These are phyloP conservation scores for Myotis myotis DNA, from an alignment of 2,797 vertebrate species.

Conservation along the genomic window DNA sequence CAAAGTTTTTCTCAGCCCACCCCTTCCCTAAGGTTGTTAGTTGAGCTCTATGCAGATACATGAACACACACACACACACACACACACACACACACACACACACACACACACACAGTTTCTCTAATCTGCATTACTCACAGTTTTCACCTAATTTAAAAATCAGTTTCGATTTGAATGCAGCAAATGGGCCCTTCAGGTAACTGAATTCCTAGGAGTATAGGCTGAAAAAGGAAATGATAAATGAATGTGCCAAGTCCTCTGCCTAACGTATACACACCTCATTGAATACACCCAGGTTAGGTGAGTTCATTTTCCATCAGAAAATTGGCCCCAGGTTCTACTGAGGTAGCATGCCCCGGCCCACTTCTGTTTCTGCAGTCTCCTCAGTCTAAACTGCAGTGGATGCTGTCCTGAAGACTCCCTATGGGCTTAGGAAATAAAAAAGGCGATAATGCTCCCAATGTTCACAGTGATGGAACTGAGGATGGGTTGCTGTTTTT, in stretches of 20 bases:
- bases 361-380: neutral
- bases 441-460: neutral
- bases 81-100: neutral
- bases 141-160: neutral
- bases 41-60: neutral
- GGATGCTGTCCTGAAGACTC: neutral
- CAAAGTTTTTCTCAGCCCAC: neutral
- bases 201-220: neutral
- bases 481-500: neutral
- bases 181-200: neutral
- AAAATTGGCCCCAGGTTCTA: neutral
- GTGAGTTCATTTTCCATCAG: neutral
- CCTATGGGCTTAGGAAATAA: neutral
- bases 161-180: neutral
- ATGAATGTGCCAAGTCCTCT: neutral
- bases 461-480: neutral
- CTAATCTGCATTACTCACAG: neutral
- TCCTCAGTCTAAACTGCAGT: neutral
- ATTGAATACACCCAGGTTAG: neutral
- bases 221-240: neutral
- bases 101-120: neutral
- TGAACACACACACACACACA: neutral
- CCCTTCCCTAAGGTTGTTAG: neutral
- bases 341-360: accelerated
- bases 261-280: neutral